Conservation (phyloP, 2,113 vertebrate species). For the Trichechus manatus region DNA sequence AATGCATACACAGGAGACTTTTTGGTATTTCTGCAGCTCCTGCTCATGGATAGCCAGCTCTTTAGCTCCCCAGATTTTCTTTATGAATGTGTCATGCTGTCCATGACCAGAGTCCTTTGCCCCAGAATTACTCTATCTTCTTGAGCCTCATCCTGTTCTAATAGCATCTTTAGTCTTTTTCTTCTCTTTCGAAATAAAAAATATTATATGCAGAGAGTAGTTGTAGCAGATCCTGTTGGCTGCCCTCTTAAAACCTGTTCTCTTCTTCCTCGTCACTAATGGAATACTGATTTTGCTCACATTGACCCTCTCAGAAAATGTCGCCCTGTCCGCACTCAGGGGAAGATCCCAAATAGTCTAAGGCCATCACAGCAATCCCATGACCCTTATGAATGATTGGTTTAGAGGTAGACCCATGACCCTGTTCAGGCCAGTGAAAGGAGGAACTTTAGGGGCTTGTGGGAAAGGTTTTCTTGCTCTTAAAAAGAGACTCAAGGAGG, state of each 20-base stretch:
- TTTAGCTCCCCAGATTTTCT: neutral
- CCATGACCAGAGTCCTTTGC: neutral
- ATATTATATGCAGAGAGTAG: neutral
- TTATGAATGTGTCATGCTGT: neutral
- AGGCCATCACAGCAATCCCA: neutral
- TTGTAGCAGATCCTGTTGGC: neutral
- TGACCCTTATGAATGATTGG: neutral
- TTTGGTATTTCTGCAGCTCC: neutral
- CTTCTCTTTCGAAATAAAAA: constrained; percentile 14
- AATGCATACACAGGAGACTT: neutral
- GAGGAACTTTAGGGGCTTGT: neutral
- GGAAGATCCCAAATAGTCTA: neutral
- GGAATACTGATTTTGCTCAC: neutral
- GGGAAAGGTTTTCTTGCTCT: neutral
- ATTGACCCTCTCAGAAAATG: neutral
- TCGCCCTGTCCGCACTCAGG: neutral
- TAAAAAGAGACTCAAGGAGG: neutral
- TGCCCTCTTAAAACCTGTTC: neutral
- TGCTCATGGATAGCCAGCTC: neutral
- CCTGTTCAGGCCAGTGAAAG: neutral
- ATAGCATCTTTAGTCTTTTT: neutral
- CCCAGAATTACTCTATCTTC: neutral
- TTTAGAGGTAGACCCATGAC: neutral
- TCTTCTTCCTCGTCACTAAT: neutral
- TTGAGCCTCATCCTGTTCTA: neutral